phyloP scores from a whole-genome alignment of 2,888 invertebrate genomes.

The Campoplex capitator region DNA sequence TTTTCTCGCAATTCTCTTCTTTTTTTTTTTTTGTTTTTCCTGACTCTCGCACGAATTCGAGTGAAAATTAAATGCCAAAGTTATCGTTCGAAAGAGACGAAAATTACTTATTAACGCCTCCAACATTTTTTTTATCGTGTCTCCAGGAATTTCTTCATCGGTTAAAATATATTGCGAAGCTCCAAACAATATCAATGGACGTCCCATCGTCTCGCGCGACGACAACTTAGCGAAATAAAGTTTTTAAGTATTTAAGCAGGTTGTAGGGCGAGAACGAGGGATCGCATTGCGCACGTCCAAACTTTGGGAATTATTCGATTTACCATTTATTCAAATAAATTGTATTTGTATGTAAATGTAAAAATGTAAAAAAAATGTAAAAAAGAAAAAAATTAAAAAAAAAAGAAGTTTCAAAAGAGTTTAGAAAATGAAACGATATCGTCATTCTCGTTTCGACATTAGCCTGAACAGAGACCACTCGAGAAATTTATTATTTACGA shows the following conservation, averaged over 20 bases:
- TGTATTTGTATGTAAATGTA: no score
- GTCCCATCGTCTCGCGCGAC: background rate
- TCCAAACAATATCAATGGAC: background rate
- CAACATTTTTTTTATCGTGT: background rate
- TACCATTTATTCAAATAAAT: background rate
- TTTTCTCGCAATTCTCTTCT: background rate
- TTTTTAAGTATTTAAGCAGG: conserved; percentile 16
- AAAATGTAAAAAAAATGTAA: no score
- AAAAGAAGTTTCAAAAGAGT: background rate
- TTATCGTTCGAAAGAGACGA: background rate
- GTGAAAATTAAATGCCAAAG: background rate
- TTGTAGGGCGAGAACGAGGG: background rate
- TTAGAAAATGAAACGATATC: background rate
- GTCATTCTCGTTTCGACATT: background rate
- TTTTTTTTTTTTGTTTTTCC: background rate
- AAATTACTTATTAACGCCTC: background rate
- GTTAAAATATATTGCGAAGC: background rate
- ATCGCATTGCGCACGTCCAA: background rate
- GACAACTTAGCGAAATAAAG: background rate
- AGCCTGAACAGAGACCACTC: background rate
- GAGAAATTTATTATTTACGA: background rate
- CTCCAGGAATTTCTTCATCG: background rate
- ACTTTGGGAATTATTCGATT: background rate
- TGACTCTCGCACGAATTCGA: background rate
- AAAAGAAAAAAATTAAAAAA: no score